Conservation (phyloP, 2,888 invertebrate genomes). For the Melipona bicolor region DNA sequence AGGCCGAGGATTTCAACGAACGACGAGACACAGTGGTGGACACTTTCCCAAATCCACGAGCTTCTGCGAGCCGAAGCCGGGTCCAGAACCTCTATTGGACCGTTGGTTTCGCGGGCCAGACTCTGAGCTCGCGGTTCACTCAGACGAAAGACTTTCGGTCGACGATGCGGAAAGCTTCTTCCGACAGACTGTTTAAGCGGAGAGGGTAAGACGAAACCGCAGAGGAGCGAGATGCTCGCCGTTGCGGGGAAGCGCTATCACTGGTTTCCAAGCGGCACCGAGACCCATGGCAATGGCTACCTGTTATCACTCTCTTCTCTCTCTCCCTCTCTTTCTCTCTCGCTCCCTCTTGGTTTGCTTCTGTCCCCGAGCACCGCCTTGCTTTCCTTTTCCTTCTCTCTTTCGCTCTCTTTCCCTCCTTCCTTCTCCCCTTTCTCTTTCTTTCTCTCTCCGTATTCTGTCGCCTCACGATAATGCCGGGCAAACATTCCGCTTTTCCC, state of each 20-base stretch:
- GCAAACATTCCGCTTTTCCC: slow-evolving; percentile 68
- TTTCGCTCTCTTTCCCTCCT: slow-evolving; percentile 33
- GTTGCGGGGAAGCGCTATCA: slow-evolving; percentile 75
- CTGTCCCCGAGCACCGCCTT: slow-evolving; percentile 68
- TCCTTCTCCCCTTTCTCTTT: not conserved
- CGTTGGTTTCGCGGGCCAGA: not conserved
- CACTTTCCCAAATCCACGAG: not conserved
- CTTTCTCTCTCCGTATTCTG: slow-evolving; percentile 50
- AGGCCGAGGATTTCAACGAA: not conserved
- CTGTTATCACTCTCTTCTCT: slow-evolving; percentile 75
- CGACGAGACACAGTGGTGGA: not conserved
- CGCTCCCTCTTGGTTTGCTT: slow-evolving; percentile 29
- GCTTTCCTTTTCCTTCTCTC: slow-evolving; percentile 73
- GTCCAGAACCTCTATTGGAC: not conserved
- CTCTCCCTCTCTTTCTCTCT: slow-evolving; percentile 47
- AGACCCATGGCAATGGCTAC: slow-evolving; percentile 74
- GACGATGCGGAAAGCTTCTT: slow-evolving; percentile 42
- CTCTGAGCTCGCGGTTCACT: not conserved
- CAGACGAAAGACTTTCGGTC: slow-evolving; percentile 8
- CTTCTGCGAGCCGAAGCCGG: too few species aligned
- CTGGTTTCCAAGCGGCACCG: slow-evolving; percentile 74
- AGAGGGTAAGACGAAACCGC: slow-evolving; percentile 55
- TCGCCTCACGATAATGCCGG: slow-evolving; percentile 64
- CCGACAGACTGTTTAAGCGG: slow-evolving; percentile 37
- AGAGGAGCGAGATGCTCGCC: slow-evolving; percentile 71